Evolutionary conservation across 1,140 invertebrate genomes (phyloP).

Genomic region (Propsilocerus akamusi): DNA sequence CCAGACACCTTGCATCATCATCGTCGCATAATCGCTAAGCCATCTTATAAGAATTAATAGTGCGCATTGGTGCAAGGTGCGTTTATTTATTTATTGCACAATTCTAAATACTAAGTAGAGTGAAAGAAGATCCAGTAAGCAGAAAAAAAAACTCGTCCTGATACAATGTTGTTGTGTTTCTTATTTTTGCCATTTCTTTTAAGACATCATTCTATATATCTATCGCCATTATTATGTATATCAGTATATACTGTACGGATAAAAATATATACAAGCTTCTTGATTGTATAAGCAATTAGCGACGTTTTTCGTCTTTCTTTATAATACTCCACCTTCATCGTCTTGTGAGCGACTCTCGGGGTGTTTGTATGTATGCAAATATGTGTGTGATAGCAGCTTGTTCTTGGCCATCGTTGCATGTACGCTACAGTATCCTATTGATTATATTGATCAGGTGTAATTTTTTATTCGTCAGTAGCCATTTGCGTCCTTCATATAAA

Average conservation of each 20-base stretch:
- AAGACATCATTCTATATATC: too few relatives aligned
- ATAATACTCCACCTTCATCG: too few relatives aligned
- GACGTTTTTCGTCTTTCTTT: not conserved
- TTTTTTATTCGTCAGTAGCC: not conserved
- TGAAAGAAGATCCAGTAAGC: not conserved
- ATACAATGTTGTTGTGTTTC: not conserved
- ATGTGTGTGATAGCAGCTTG: not conserved
- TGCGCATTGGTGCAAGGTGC: too few relatives aligned
- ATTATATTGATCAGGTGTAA: conserved; percentile 1
- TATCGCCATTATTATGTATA: too few relatives aligned
- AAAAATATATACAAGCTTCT: not conserved
- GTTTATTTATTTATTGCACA: too few relatives aligned
- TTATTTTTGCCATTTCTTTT: not conserved
- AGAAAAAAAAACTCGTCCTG: not conserved
- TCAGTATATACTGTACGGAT: too few relatives aligned
- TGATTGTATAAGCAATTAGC: conserved; percentile 3
- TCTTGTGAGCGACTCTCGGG: too few relatives aligned
- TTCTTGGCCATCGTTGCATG: too few relatives aligned
- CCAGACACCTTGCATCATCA: too few relatives aligned
- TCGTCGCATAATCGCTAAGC: too few relatives aligned
- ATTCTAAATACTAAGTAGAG: too few relatives aligned
- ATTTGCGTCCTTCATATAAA: not conserved
- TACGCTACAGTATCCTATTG: not conserved
- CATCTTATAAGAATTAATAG: too few relatives aligned
- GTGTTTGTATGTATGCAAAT: not conserved